Conservation (phyloP, 2,797 vertebrate genomes). For the Lateolabrax maculatus region DNA sequence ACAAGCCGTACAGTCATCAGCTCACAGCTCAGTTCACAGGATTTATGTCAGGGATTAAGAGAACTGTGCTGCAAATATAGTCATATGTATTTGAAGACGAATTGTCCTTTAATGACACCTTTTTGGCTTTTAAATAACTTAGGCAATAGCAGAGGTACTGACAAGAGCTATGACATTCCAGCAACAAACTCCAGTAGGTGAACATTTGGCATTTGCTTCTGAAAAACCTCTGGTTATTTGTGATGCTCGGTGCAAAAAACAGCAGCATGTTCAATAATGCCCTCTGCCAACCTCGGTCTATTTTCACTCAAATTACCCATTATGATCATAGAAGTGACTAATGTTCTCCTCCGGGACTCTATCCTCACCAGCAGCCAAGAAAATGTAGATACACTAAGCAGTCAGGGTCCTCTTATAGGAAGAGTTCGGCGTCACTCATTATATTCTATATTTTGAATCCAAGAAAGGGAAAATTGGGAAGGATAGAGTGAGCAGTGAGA, state of each 20-base stretch:
- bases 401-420: slow-evolving; percentile 36
- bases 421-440: slow-evolving; percentile 42
- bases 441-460: slow-evolving; percentile 40
- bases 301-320: slow-evolving; percentile 64
- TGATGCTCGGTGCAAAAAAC: slow-evolving; percentile 23
- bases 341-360: slow-evolving; percentile 68
- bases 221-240: slow-evolving; percentile 32
- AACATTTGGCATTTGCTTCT: slow-evolving; percentile 34
- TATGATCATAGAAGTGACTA: slow-evolving; percentile 73
- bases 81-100: slow-evolving; percentile 17
- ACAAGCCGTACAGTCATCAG: slow-evolving; percentile 11
- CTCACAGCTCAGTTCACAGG: slow-evolving; percentile 33
- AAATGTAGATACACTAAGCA: slow-evolving; percentile 47
- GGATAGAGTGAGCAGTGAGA: slow-evolving; percentile 35
- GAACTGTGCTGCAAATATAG: slow-evolving; percentile 24
- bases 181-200: slow-evolving; percentile 1
- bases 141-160: neutral
- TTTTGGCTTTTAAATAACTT: slow-evolving; percentile 12
- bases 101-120: slow-evolving; percentile 39
- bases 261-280: slow-evolving; percentile 52
- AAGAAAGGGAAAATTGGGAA: slow-evolving; percentile 49
- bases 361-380: slow-evolving; percentile 52
- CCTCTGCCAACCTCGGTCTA: slow-evolving; percentile 57
- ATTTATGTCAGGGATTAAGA: slow-evolving; percentile 52
- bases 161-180: slow-evolving; percentile 22